phyloP scores from a whole-genome alignment of 2,797 vertebrate genomes.

The Alcedo quadribrachys region DNA sequence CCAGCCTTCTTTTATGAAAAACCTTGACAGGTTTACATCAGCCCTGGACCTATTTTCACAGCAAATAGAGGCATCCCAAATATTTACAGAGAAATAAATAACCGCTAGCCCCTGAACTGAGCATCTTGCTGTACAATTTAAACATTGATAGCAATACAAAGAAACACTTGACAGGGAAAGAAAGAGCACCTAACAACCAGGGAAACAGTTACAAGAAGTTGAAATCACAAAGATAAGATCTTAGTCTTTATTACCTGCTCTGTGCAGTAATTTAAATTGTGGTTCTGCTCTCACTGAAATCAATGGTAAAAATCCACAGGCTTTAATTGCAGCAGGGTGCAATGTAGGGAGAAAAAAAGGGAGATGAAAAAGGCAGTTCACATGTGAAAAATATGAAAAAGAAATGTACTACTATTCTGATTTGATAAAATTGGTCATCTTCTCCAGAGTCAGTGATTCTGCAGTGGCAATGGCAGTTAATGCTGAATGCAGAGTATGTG shows the following conservation, averaged over 20 bases:
- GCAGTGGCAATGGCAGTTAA: not conserved
- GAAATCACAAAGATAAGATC: not conserved
- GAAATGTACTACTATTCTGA: not conserved
- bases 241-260: not conserved
- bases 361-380: not conserved
- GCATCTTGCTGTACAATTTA: not conserved
- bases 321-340: not conserved
- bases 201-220: not conserved
- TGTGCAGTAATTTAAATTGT: not conserved
- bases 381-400: not conserved
- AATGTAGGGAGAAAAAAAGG: no score
- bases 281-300: not conserved
- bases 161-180: not conserved
- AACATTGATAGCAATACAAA: not conserved
- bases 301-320: not conserved
- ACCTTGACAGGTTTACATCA: not conserved
- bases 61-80: not conserved
- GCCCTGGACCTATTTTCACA: not conserved
- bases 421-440: not conserved
- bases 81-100: not conserved
- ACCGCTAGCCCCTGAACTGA: not conserved
- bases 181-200: not conserved
- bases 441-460: not conserved
- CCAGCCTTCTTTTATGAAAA: not conserved
- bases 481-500: not conserved